Evolutionary conservation across 2,888 invertebrate species (phyloP).

Genomic region (Xestia ashworthii): DNA sequence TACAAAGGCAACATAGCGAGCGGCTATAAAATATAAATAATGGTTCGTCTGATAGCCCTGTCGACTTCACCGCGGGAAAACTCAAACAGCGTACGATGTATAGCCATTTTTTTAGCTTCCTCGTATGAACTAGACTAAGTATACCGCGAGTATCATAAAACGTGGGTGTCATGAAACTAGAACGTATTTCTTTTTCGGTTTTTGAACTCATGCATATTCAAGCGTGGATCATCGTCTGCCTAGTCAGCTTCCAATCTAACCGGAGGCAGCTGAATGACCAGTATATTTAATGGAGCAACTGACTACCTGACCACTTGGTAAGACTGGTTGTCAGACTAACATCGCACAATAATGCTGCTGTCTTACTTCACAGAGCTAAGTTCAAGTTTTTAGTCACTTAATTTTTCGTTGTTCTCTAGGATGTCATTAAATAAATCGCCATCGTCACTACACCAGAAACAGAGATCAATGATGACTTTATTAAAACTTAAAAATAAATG

Average conservation of each 20-base stretch:
- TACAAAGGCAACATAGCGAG: slow-evolving; percentile 42
- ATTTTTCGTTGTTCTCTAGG: neutral
- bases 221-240: neutral
- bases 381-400: neutral
- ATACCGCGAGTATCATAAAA: slow-evolving; percentile 9
- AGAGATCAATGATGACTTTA: neutral
- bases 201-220: slow-evolving; percentile 13
- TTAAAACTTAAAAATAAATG: neutral
- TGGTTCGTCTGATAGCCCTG: slow-evolving; percentile 59
- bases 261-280: neutral
- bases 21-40: slow-evolving; percentile 60
- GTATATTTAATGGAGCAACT: neutral
- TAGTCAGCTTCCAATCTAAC: neutral
- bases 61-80: slow-evolving; percentile 54
- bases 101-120: slow-evolving; percentile 33
- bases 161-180: neutral
- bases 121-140: slow-evolving; percentile 36
- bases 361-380: neutral
- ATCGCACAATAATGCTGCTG: neutral
- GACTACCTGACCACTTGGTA: neutral
- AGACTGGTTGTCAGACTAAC: neutral
- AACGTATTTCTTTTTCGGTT: neutral
- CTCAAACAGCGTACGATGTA: slow-evolving; percentile 24
- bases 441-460: neutral
- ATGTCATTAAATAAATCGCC: neutral